phyloP scores from a whole-genome alignment of 1,140 invertebrate species.

The Drosophila eugracilis region DNA sequence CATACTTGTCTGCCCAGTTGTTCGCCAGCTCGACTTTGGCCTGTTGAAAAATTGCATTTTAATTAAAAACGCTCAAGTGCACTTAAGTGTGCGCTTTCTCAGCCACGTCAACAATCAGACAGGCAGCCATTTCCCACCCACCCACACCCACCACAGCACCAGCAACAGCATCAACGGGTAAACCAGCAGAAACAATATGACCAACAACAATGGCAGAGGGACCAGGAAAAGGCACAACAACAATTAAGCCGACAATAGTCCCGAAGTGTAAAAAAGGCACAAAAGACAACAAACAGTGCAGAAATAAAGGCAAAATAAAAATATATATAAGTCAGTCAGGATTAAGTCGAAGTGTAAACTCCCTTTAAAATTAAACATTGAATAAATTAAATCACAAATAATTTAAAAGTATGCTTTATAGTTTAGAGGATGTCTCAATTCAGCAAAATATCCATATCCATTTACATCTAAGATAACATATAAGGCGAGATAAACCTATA shows the following conservation, averaged over 20 bases:
- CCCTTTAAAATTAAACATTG: no score
- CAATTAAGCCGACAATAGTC: conserved; percentile 71
- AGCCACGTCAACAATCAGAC: conserved; percentile 70
- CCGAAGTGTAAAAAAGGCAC: conserved; percentile 55
- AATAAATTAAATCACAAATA: no score
- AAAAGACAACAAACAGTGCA: conserved; percentile 40
- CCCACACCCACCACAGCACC: conserved; percentile 28
- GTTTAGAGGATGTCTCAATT: no score
- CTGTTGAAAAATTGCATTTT: conserved; percentile 77
- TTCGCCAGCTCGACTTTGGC: conserved; percentile 44
- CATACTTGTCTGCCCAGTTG: conserved; percentile 24
- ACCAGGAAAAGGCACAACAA: conserved; percentile 42
- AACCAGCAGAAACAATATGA: conserved; percentile 26
- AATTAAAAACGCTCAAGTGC: conserved; percentile 83
- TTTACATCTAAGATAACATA: no score
- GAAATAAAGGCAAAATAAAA: conserved; percentile 35
- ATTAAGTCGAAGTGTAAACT: conserved; percentile 5
- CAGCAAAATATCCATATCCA: no score
- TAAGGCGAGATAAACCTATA: no score
- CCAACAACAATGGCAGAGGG: conserved; percentile 30
- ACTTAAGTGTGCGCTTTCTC: conserved; percentile 75
- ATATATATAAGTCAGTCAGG: conserved; percentile 10
- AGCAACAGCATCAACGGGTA: conserved; percentile 10
- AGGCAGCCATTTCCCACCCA: conserved; percentile 50
- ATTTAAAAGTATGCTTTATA: no score